Base-by-base conservation (phyloP, 2,113 vertebrate species). In the Hemiscyllium ocellatum region DNA sequence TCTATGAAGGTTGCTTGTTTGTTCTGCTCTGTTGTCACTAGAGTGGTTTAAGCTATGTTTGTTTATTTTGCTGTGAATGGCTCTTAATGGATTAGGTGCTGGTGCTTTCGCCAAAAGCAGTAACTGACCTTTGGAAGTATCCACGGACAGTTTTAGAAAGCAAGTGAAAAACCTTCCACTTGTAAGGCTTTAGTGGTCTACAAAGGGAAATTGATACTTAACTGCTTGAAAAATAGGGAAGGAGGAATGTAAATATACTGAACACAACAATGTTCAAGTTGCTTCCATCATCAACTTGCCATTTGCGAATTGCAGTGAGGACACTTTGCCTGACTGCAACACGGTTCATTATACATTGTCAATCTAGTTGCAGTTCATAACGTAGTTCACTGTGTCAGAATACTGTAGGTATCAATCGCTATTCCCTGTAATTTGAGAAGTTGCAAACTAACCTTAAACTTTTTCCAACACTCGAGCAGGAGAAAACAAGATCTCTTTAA, bases 41-140 rank as follows among this genome's bases (percentile, higher is more conserved):
- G 98, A 98, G 97, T 98, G 97, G 97, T 98, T 98, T 98, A 98
- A 98, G 97, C 97, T 98, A 97, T 98, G 97, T 98, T 98, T 98
- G 98, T 98, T 98, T 98, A 98, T 98, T 98, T 98, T 98, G 96
- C 97, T 97, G 97, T 98, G 97, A 98, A 98, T 98, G 96, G 97
- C 97, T 98, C 97, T 98, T 98, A 98, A 98, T 97, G 97, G 98
- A 98, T 98, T 98, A 98, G 97, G 97, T 97, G 96, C 97, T 97
- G 97, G 97, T 97, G 97, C 97, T 98, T 98, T 98, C 96, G 96
- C 97, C 97, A 98, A 76, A 97, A 97, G 97, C 96, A 96, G 97
- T 97, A 97, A 97, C 96, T 97, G 97, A 97, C 97, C 97, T 97
- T 98, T 97, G 97, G 98, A 97, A 97, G 97, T 96, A 96, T 96